phyloP scores from a whole-genome alignment of 2,888 invertebrate genomes.

The Apantesis nais region DNA sequence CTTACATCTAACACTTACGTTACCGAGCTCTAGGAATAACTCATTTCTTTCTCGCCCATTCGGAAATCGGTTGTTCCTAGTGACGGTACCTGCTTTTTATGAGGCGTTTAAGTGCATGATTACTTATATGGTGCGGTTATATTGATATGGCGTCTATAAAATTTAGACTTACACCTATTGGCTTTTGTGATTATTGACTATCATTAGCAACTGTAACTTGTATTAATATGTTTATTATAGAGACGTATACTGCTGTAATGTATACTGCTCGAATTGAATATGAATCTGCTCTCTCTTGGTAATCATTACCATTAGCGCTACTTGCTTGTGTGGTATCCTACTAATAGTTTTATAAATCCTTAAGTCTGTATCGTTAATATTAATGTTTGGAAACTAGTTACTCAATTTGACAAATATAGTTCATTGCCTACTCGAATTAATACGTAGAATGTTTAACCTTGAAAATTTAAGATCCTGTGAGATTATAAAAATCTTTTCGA shows the following conservation, averaged over 20 bases:
- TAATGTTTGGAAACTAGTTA: background rate
- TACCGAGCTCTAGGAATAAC: slow-evolving; percentile 50
- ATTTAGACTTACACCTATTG: slow-evolving; percentile 20
- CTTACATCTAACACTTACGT: slow-evolving; percentile 46
- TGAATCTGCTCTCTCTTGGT: slow-evolving; percentile 12
- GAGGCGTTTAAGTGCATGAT: slow-evolving; percentile 38
- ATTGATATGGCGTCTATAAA: slow-evolving; percentile 34
- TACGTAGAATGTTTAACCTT: too few relatives aligned
- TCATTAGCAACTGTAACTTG: slow-evolving; percentile 26
- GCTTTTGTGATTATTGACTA: slow-evolving; percentile 19
- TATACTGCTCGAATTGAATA: slow-evolving; percentile 27
- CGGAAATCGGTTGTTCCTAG: slow-evolving; percentile 47
- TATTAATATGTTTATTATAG: slow-evolving; percentile 23
- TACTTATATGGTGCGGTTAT: slow-evolving; percentile 32
- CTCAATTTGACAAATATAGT: background rate
- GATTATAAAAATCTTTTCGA: background rate
- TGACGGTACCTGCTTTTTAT: slow-evolving; percentile 32
- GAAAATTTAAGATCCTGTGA: background rate
- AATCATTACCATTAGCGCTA: slow-evolving; percentile 9
- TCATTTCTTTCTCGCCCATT: slow-evolving; percentile 34
- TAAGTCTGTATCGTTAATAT: background rate
- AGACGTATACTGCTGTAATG: slow-evolving; percentile 18
- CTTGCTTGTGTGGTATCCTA: background rate
- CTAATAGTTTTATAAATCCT: background rate
- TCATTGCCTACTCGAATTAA: too few relatives aligned